Evolutionary conservation across 35 echinoderm and acorn worm genomes (phyloP), one percentile per base, ranked within the genome.

Genomic region (Diadema setosum): DNA sequence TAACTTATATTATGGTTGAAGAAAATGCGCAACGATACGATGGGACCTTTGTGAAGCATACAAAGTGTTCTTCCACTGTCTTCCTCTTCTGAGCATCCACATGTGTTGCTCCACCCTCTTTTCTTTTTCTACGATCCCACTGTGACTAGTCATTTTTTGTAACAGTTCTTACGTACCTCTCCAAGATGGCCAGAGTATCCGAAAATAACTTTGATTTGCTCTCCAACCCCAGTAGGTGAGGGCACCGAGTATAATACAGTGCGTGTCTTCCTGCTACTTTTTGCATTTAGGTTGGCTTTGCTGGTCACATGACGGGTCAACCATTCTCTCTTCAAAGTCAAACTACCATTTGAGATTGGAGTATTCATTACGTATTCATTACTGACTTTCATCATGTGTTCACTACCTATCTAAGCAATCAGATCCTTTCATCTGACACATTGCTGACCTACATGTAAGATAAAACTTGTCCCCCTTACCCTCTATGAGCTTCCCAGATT

Each of bases 321-420:
- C 86, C 86, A 88, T n/a, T 88, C 65, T 81, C 86, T 88, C 56
- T 88, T 58, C 48, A 52, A n/a, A 52, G 48, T 52, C 48, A 52
- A 52, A 52, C 48, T 52, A 52, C 48, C n/a, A n/a, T n/a, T n/a
- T n/a, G n/a, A n/a, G n/a, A n/a, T n/a, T n/a, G n/a, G n/a, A n/a
- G n/a, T 52, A 11, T 11, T 9, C 9, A 11, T 52, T 52, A 11
- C 9, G 48, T 52, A 52, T 52, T 52, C 48, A 52, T 52, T 52
- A 9, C 48, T 52, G 48, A 52, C 48, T 52, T 52, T 52, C 48
- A 52, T 52, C n/a, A 52, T 52, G 48, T 52, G 48, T 52, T 52
- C 48, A 52, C 48, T 9, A 52, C 48, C 48, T 52, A 52, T n/a
- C 48, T 52, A n/a, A 52, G 48, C 48, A 52, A 52, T 11, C 9